A percentile compares a stretch with the other conserved stretches of the same genome.
Conservation (phyloP, 2,797 vertebrate genomes). For the Erethizon dorsatum region DNA sequence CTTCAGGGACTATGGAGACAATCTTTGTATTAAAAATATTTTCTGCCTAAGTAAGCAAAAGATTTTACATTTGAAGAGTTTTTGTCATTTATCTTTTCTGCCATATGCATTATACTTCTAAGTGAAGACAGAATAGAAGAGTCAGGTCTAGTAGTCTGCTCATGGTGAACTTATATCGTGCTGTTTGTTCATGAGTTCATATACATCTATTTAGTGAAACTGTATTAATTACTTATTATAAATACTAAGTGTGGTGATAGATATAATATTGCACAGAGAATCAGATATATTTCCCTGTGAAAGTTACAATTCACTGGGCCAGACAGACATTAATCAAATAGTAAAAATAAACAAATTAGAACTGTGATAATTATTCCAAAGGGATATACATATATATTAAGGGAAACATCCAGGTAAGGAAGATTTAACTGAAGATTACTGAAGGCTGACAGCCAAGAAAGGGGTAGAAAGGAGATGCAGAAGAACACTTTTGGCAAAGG, state of each 20-base stretch:
- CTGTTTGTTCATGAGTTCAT: not conserved
- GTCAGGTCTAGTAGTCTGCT: not conserved
- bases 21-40: conserved; percentile 68
- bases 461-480: rapidly evolving
- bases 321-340: not conserved
- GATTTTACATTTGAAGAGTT: conserved; percentile 1
- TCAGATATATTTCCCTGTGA: not conserved
- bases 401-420: not conserved
- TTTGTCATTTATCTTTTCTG: conserved; percentile 42
- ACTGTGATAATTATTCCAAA: not conserved
- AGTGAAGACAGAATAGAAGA: not conserved
- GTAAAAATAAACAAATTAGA: not conserved
- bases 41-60: conserved; percentile 51
- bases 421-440: not conserved
- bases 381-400: not conserved
- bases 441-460: not conserved
- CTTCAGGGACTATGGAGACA: conserved; percentile 58
- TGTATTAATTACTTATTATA: not conserved
- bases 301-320: not conserved
- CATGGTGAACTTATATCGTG: no score
- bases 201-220: not conserved
- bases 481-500: not conserved
- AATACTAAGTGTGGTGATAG: not conserved
- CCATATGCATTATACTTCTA: not conserved
- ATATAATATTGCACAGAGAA: not conserved